A percentile compares a stretch with the other conserved stretches of the same genome.
Conservation (phyloP, 2,888 invertebrate genomes). For the Anorthoa munda region DNA sequence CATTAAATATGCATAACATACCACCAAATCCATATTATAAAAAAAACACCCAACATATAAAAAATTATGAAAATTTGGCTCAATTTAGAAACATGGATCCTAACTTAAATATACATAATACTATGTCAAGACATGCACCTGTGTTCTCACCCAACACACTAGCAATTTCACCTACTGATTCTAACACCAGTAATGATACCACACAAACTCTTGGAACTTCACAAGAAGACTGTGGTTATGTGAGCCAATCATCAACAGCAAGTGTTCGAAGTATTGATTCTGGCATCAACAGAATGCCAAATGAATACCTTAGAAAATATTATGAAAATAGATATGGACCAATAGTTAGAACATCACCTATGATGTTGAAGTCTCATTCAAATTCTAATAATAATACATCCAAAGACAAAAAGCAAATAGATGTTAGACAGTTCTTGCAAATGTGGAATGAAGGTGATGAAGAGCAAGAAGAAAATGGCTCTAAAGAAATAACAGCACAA, state of each 20-base stretch:
- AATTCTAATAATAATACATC: constrained; percentile 66
- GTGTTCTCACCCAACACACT: constrained; percentile 86
- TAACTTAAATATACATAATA: constrained; percentile 75
- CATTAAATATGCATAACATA: constrained; percentile 78
- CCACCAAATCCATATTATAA: constrained; percentile 81
- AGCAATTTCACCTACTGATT: constrained; percentile 88
- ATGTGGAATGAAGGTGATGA: constrained; percentile 91
- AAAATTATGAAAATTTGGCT: constrained; percentile 82
- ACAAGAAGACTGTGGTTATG: constrained; percentile 89
- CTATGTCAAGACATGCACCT: constrained; percentile 79
- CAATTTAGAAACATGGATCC: constrained; percentile 82
- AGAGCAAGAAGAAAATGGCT: constrained; percentile 76
- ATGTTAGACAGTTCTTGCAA: constrained; percentile 88
- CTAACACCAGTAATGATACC: constrained; percentile 85
- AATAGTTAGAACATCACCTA: constrained; percentile 70
- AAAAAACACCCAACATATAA: constrained; percentile 79
- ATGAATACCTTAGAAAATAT: constrained; percentile 80
- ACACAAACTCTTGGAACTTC: constrained; percentile 77
- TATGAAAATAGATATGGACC: constrained; percentile 80
- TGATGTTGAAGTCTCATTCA: constrained; percentile 71
- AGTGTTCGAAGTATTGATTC: constrained; percentile 87
- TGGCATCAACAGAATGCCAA: constrained; percentile 75
- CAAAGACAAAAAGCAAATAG: constrained; percentile 81
- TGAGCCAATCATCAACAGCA: constrained; percentile 86
- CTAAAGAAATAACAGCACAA: constrained; percentile 75